Evolutionary conservation across 2,888 invertebrate species (phyloP).

Genomic region (Drosophila atripex): DNA sequence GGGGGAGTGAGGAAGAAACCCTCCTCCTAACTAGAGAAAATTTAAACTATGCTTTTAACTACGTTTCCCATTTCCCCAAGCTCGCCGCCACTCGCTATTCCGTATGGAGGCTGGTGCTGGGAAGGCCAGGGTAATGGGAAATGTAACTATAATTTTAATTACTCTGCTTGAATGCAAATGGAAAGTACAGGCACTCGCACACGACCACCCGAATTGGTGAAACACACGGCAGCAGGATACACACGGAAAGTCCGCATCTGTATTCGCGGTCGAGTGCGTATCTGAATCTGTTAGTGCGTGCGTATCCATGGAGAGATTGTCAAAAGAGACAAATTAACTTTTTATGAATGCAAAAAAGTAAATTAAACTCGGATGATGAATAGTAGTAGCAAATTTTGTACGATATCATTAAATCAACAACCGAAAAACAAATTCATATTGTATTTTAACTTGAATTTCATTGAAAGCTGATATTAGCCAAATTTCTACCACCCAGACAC

Average conservation of each 20-base stretch:
- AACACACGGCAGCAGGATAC: constrained; percentile 21
- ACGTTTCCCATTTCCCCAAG: constrained; percentile 18
- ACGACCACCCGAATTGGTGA: constrained; percentile 3
- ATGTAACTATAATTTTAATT: constrained; percentile 73
- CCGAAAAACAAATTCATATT: constrained; percentile 21
- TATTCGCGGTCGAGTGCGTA: constrained; percentile 6
- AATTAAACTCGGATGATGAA: constrained; percentile 56
- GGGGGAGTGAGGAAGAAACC: neutral
- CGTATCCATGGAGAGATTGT: constrained; percentile 16
- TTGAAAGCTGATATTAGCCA: constrained; percentile 40
- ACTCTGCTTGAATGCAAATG: constrained; percentile 53
- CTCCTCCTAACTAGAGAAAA: constrained; percentile 37
- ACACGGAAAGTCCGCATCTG: constrained; percentile 20
- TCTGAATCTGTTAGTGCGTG: constrained; percentile 26
- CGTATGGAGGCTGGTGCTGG: constrained; percentile 1
- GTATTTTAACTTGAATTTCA: constrained; percentile 47
- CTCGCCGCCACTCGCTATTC: constrained; percentile 17
- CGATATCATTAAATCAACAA: constrained; percentile 28
- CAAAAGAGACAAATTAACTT: constrained; percentile 39
- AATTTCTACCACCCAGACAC: constrained; percentile 41
- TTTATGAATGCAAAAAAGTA: constrained; percentile 47
- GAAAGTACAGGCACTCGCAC: constrained; percentile 23
- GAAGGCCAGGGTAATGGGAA: constrained; percentile 36
- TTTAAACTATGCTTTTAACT: constrained; percentile 64
- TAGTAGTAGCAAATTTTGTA: constrained; percentile 48